Conservation (phyloP, 2,888 invertebrate genomes). For the Augiades crinisus region DNA sequence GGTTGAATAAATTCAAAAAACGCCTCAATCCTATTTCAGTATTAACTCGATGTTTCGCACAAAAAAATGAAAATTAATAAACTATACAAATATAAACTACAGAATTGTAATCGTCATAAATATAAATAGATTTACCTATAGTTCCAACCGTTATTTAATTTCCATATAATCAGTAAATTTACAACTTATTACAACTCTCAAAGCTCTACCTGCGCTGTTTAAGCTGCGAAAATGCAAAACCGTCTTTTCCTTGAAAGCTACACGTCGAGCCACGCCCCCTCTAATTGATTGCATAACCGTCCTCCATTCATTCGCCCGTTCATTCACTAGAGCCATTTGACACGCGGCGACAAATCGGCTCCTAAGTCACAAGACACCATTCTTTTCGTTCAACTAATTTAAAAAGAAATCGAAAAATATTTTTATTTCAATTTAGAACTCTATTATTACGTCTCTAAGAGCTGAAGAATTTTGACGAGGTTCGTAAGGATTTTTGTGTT, state of each 20-base stretch:
- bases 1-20: too few relatives aligned
- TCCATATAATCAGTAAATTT: too few relatives aligned
- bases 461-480: too few relatives aligned
- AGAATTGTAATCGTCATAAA: too few relatives aligned
- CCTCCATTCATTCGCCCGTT: conserved; percentile 44
- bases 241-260: conserved; percentile 26
- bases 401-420: background rate
- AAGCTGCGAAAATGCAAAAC: too few relatives aligned
- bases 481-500: background rate
- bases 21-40: too few relatives aligned
- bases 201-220: background rate
- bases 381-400: conserved; percentile 17
- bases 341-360: conserved; percentile 73
- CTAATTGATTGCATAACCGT: conserved; percentile 76
- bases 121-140: too few relatives aligned
- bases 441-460: background rate
- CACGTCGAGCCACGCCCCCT: conserved; percentile 53
- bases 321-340: conserved; percentile 57
- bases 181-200: too few relatives aligned
- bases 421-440: background rate
- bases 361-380: conserved; percentile 39
- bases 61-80: too few relatives aligned
- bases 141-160: too few relatives aligned
- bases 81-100: too few relatives aligned
- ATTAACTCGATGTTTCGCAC: too few relatives aligned